A percentile compares a stretch with the other conserved stretches of the same genome.
These are phyloP conservation scores for Cosmia pyralina DNA, from an alignment of 2,888 invertebrate species.

Conservation along the genomic window DNA sequence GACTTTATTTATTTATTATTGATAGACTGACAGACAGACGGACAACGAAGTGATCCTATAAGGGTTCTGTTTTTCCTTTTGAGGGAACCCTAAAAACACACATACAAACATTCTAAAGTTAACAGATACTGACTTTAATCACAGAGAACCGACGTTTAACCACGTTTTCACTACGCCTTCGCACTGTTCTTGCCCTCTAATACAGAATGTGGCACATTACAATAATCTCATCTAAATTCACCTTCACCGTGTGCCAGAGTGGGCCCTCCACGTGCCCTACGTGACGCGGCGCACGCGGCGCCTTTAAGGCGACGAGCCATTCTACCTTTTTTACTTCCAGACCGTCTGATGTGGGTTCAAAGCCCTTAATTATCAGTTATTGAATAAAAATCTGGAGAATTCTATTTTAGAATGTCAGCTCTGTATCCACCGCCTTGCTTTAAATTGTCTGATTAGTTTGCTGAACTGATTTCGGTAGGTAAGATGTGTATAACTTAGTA, in stretches of 20 bases:
- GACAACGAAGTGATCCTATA: too few relatives aligned
- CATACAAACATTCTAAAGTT: background rate
- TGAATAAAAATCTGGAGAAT: slow-evolving; percentile 31
- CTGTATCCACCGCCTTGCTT: background rate
- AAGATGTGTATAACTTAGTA: background rate
- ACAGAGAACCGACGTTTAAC: background rate
- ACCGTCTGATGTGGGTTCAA: slow-evolving; percentile 34
- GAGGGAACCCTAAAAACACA: too few relatives aligned
- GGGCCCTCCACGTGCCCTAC: slow-evolving; percentile 53
- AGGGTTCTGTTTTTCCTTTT: too few relatives aligned
- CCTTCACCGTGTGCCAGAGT: background rate
- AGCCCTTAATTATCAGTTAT: slow-evolving; percentile 29
- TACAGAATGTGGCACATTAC: slow-evolving; percentile 53
- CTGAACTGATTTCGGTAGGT: background rate
- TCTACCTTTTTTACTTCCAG: slow-evolving; percentile 25
- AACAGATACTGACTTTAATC: background rate
- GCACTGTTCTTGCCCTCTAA: slow-evolving; percentile 40
- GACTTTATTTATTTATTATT: too few relatives aligned
- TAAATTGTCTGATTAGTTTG: background rate
- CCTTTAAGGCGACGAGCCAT: slow-evolving; percentile 32
- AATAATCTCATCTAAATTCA: slow-evolving; percentile 44
- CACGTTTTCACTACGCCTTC: background rate
- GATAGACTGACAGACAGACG: too few relatives aligned
- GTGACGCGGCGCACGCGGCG: slow-evolving; percentile 61
- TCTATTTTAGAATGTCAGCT: slow-evolving; percentile 8